Evolutionary conservation across 2,797 vertebrate species (phyloP), one percentile per base, ranked within the genome.

Genomic region (Onychomys torridus): DNA sequence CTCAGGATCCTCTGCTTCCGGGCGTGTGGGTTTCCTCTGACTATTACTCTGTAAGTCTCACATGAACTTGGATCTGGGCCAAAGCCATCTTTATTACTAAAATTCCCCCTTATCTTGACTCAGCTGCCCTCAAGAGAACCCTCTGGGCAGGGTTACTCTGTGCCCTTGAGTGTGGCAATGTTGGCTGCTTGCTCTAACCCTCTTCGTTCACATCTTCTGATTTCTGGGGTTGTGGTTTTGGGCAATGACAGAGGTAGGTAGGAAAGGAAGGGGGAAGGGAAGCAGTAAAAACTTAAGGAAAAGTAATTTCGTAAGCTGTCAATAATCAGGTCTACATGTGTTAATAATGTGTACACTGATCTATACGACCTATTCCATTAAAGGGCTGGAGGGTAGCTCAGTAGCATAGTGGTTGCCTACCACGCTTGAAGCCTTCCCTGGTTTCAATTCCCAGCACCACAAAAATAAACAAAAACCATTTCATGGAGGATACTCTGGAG

Each of bases 231-330:
- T 84, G 29, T 67, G 84, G 29, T 40, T 96, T 97, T 82, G 69
- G 52, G 63, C 69, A 97, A 49, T 67, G 76, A 92, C 0, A 37
- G 43, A 89, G 43, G 57, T 29, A 91, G 34, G 29, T 29, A 61
- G 91, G 59, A 63, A 90, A 75, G 65, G 21, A 71, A n/a, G 21
- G 32, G 11, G 12, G 11, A 40, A 43, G 25, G 19, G 32, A 83
- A 78, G 52, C 69, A 59, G 29, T 55, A 27, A 81, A 55, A 91
- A 77, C 11, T 9, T 76, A 86, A 32, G 29, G 78, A 83, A 92
- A 96, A 71, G 57, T 32, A 75, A 55, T 83, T 96, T 77, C 73
- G 94, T 96, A 90, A 94, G 79, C 78, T 49, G 10, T 75, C 55
- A 34, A 94, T 32, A 93, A 86, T 19, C 46, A 67, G 37, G 85